phyloP scores from a whole-genome alignment of 2,113 vertebrate genomes.

The Aptenodytes forsteri region DNA sequence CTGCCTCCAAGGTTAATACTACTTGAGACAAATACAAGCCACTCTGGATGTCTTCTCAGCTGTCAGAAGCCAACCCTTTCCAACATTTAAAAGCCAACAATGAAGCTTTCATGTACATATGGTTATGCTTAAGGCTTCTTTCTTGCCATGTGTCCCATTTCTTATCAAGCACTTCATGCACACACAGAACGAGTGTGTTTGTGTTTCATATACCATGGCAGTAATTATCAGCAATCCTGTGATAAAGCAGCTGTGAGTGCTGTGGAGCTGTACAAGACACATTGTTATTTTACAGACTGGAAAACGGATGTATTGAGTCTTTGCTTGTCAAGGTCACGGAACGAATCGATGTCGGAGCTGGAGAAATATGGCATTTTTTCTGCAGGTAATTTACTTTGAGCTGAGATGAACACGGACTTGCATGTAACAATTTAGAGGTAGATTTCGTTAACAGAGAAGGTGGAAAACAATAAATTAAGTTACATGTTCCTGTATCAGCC shows the following conservation, averaged over 20 bases:
- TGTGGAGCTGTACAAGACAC: neutral
- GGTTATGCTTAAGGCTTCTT: neutral
- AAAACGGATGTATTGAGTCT: neutral
- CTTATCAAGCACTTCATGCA: conserved; percentile 21
- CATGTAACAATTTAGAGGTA: neutral
- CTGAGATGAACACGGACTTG: neutral
- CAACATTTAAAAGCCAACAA: neutral
- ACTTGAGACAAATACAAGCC: neutral
- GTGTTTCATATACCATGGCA: neutral
- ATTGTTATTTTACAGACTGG: conserved; percentile 3
- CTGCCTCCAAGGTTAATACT: conserved; percentile 14
- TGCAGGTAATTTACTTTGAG: neutral
- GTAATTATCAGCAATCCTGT: neutral
- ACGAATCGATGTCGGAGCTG: neutral
- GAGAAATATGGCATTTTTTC: neutral
- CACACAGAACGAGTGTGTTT: neutral
- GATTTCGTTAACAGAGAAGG: neutral
- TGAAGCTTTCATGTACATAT: neutral
- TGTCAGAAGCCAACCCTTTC: neutral
- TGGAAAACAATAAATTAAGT: neutral
- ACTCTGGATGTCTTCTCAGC: neutral
- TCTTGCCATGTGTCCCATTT: neutral
- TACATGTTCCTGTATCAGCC: neutral
- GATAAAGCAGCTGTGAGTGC: conserved; percentile 7
- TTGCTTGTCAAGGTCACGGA: conserved; percentile 39